These are phyloP conservation scores for Lasioglossum oenotherae DNA, from an alignment of 2,888 invertebrate species.

Conservation along the genomic window DNA sequence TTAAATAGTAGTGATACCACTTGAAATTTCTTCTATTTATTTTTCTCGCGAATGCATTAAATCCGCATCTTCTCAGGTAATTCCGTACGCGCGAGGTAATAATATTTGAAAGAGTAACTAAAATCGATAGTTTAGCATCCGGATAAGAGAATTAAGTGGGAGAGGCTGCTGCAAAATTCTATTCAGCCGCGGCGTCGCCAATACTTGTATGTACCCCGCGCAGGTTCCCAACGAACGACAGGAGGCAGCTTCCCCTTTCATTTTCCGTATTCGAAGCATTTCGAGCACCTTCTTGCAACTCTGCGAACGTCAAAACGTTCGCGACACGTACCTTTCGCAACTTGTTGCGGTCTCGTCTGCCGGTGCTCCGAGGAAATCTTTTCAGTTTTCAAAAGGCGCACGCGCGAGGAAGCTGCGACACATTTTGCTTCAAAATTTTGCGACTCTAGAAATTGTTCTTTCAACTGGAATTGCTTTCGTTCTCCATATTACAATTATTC, in stretches of 20 bases:
- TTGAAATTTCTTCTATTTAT: too few species aligned
- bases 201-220: not conserved
- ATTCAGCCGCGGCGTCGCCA: not conserved
- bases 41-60: too few species aligned
- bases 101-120: not conserved
- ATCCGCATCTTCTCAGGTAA: too few species aligned
- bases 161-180: not conserved
- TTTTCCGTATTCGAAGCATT: conserved; percentile 1
- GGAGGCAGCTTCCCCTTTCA: not conserved
- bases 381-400: not conserved
- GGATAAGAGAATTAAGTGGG: not conserved
- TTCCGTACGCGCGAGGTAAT: not conserved
- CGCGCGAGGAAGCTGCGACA: not conserved
- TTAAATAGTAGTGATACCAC: too few species aligned
- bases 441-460: not conserved
- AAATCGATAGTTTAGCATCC: not conserved
- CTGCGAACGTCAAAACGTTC: not conserved
- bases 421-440: not conserved
- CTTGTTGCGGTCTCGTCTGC: not conserved
- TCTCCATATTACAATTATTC: too few species aligned
- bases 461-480: not conserved
- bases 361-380: not conserved
- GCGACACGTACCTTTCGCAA: not conserved
- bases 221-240: not conserved
- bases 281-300: conserved; percentile 2